phyloP scores from a whole-genome alignment of 2,113 vertebrate species.

The Syngnathoides biaculeatus region DNA sequence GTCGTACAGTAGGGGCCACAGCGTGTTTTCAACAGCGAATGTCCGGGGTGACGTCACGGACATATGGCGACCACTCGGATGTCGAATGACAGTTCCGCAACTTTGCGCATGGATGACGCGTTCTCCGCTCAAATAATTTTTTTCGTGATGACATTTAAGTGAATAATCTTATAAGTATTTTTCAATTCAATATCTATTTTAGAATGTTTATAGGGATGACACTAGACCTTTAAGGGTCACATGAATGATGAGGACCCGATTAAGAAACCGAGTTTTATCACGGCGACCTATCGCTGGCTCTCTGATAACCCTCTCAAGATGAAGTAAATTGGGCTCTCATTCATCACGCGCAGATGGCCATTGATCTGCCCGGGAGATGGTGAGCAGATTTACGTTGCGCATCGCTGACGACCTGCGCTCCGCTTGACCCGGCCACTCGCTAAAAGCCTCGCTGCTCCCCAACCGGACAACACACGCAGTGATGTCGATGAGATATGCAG shows the following conservation, averaged over 20 bases:
- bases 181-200: too few relatives aligned
- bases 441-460: conserved; percentile 55
- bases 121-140: too few relatives aligned
- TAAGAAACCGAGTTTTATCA: conserved; percentile 25
- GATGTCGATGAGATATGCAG: conserved; percentile 39
- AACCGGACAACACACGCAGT: conserved; percentile 31
- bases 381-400: conserved; percentile 49
- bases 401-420: conserved; percentile 25
- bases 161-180: too few relatives aligned
- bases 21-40: too few relatives aligned
- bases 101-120: too few relatives aligned
- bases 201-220: too few relatives aligned
- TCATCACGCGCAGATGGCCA: conserved; percentile 66
- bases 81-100: too few relatives aligned
- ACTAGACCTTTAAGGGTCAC: too few relatives aligned
- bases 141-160: too few relatives aligned
- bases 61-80: too few relatives aligned
- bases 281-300: conserved; percentile 12
- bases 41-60: too few relatives aligned
- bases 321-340: conserved; percentile 44
- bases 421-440: conserved; percentile 50
- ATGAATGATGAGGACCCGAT: not conserved
- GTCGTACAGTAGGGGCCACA: too few relatives aligned
- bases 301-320: conserved; percentile 16
- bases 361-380: conserved; percentile 53